phyloP scores from a whole-genome alignment of 2,113 vertebrate genomes.

The Pluvialis apricaria region DNA sequence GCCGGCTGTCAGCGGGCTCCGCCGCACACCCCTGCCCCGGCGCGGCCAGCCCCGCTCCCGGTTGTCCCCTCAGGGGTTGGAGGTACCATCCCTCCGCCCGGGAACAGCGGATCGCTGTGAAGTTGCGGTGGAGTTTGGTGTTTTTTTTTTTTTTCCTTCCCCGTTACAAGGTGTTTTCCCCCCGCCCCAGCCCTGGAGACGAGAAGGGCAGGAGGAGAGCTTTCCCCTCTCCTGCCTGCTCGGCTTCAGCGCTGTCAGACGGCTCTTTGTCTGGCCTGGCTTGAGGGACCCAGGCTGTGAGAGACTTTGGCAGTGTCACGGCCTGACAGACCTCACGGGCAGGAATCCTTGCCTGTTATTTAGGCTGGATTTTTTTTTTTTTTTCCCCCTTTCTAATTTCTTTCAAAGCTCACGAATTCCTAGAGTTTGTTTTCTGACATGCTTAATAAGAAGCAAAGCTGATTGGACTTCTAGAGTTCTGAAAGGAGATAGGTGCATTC shows the following conservation, averaged over 20 bases:
- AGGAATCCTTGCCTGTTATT: not conserved
- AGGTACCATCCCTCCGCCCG: not conserved
- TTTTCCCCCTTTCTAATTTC: too few relatives aligned
- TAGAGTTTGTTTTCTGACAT: not conserved
- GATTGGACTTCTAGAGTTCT: not conserved
- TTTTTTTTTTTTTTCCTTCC: not conserved
- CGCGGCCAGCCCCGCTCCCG: not conserved
- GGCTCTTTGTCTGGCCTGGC: slow-evolving; percentile 33
- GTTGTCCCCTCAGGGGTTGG: too few relatives aligned
- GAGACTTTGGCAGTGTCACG: not conserved
- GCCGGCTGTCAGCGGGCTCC: not conserved
- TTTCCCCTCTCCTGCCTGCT: not conserved
- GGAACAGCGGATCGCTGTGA: not conserved
- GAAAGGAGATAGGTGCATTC: not conserved
- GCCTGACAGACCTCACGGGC: not conserved
- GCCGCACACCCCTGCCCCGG: not conserved
- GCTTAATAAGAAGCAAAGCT: not conserved
- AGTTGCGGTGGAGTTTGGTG: not conserved
- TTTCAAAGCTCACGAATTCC: not conserved
- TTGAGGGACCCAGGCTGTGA: not conserved
- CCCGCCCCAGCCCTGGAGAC: not conserved
- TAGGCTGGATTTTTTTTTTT: not conserved
- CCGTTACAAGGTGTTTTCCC: not conserved
- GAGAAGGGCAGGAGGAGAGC: not conserved
- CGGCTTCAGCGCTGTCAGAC: not conserved